Base-by-base conservation (phyloP, 2,113 vertebrate genomes). In the Gadus chalcogrammus region DNA sequence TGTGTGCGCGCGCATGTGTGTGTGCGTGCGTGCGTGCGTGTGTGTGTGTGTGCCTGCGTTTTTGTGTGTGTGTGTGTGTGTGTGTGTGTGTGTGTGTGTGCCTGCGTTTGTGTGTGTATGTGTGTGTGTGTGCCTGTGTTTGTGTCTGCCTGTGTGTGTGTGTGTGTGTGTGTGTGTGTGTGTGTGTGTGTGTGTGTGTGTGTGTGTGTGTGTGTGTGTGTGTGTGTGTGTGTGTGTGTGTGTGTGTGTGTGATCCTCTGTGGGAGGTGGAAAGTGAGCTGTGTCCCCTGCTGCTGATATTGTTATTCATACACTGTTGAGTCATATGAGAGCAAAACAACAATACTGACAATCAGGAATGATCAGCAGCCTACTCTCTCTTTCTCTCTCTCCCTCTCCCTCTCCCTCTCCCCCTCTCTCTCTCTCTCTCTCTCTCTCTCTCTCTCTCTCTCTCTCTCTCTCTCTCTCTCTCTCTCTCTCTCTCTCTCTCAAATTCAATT, bases 241-340 rank as follows among this genome's bases (percentile, higher is more conserved):
- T 12, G 22, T 67, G 18, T 68, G 71, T 72, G 76, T 63, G 7
- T 71, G 22, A 68, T 18, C 13, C 28, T 58, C 67, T 15, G 53
- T 64, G 62, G 61, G 58, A 67, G 16, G 61, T 77, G 73, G 68
- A 80, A 74, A 80, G 68, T 76, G 69, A n/a, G 61, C 68, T 63
- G 69, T 22, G 60, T 76, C 76, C 63, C 56, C 66, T 68, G 71
- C 11, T 22, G 59, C 65, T 64, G 28, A 55, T 70, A 24, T 75
- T 81, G 75, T 67, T 71, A 24, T 76, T 79, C 11, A n/a, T n/a
- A 38, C 42, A 67, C 52, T 59, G 2, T 63, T 58, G 61, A 68
- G 18, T 77, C 69, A 67, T 5, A 5, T 74, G 15, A 74, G 16
- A 1, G 35, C 62, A 22, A 12, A 58, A 58, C 61, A 48, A 24